A percentile compares a stretch with the other conserved stretches of the same genome.
phyloP scores from a whole-genome alignment of 1,140 invertebrate species.

The Chironomus tepperi region DNA sequence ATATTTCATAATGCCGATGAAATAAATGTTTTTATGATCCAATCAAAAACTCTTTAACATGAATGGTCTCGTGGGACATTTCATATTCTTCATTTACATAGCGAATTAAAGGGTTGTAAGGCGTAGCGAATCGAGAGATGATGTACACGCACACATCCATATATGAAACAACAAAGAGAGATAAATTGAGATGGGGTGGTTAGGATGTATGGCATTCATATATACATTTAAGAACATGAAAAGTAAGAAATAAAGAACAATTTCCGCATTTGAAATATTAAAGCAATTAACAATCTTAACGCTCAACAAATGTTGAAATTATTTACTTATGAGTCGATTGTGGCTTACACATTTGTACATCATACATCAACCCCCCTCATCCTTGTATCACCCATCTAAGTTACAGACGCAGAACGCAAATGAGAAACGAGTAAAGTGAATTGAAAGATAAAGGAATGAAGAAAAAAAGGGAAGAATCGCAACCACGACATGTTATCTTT shows the following conservation, averaged over 20 bases:
- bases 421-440: neutral
- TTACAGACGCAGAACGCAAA: too few relatives aligned
- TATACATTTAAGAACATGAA: neutral
- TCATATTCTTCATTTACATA: neutral
- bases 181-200: neutral
- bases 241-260: neutral
- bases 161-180: too few relatives aligned
- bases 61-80: neutral
- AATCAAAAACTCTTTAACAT: neutral
- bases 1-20: conserved; percentile 1
- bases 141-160: too few relatives aligned
- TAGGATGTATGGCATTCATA: neutral
- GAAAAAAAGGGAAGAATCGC: neutral
- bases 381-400: neutral
- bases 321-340: conserved; percentile 5
- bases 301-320: conserved; percentile 21
- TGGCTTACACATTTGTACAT: neutral
- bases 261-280: conserved; percentile 9
- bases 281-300: conserved; percentile 23
- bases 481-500: conserved; percentile 17
- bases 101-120: neutral
- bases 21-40: conserved; percentile 8
- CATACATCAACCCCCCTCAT: neutral
- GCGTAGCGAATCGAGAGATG: too few relatives aligned
- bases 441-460: neutral